phyloP scores from a whole-genome alignment of 2,797 vertebrate genomes.

The Erpetoichthys calabaricus region DNA sequence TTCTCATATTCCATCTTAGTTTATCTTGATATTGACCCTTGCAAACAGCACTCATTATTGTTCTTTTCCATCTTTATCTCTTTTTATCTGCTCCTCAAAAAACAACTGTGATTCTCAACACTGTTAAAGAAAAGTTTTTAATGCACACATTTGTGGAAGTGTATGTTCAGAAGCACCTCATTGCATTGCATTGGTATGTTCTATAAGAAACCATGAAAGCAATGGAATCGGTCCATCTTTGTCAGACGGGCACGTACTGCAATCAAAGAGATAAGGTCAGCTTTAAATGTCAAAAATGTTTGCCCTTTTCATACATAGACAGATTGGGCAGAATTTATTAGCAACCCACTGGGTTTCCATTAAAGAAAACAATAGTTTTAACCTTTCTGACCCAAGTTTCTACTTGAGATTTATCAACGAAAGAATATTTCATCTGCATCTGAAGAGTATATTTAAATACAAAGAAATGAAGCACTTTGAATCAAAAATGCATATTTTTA shows the following conservation, averaged over 20 bases:
- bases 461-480: no score
- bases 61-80: no score
- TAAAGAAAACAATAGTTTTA: constrained; percentile 18
- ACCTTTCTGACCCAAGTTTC: constrained; percentile 7
- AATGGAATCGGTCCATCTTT: constrained; percentile 32
- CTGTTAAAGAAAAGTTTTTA: no score
- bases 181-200: constrained; percentile 30
- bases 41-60: no score
- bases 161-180: constrained; percentile 19
- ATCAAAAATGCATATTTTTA: no score
- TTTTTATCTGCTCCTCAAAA: no score
- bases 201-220: constrained; percentile 33
- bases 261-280: constrained; percentile 50
- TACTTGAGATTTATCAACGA: constrained; percentile 13
- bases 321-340: constrained; percentile 40
- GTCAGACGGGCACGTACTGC: constrained; percentile 35
- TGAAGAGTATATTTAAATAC: no score
- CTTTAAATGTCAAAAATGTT: constrained; percentile 52
- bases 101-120: no score
- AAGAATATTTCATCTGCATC: no score
- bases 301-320: constrained; percentile 40
- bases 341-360: constrained; percentile 34
- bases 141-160: constrained; percentile 19
- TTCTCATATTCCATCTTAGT: no score
- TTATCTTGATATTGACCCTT: no score